Evolutionary conservation across 2,113 vertebrate genomes (phyloP).

Genomic region (Hippopotamus amphibius): DNA sequence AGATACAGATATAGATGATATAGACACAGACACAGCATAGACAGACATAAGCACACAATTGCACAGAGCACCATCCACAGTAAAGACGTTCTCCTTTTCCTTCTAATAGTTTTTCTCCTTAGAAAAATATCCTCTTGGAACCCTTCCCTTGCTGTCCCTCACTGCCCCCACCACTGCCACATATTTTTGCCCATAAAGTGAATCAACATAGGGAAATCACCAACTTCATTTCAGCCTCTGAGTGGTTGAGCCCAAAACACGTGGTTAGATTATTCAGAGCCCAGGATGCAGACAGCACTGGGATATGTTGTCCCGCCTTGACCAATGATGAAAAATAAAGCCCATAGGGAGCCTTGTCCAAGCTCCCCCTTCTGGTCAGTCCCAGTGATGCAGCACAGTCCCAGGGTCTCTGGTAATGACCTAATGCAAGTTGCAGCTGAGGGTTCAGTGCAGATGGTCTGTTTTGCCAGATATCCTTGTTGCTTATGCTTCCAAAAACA

Average conservation of each 20-base stretch:
- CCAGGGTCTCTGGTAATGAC: too few relatives aligned
- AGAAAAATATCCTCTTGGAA: not conserved
- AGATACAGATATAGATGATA: not conserved
- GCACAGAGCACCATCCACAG: not conserved
- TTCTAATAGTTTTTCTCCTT: not conserved
- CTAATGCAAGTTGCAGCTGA: not conserved
- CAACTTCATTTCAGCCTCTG: not conserved
- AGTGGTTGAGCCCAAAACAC: not conserved
- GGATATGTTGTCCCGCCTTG: too few relatives aligned
- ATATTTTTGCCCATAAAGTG: not conserved
- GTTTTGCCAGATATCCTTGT: not conserved
- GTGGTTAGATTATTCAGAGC: not conserved
- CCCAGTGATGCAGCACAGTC: accelerated
- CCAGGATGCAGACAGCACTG: not conserved
- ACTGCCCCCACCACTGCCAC: not conserved
- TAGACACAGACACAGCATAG: not conserved
- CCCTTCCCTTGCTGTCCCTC: too few relatives aligned
- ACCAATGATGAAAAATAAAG: not conserved
- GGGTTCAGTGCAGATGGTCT: not conserved
- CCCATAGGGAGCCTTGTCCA: accelerated
- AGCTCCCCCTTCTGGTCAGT: not conserved
- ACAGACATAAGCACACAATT: not conserved
- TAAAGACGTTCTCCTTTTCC: not conserved
- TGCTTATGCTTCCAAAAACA: not conserved
- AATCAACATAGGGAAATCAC: not conserved